A percentile compares a stretch with the other conserved stretches of the same genome.
Conservation (phyloP, 2,113 vertebrate species). For the Pseudopodoces humilis region DNA sequence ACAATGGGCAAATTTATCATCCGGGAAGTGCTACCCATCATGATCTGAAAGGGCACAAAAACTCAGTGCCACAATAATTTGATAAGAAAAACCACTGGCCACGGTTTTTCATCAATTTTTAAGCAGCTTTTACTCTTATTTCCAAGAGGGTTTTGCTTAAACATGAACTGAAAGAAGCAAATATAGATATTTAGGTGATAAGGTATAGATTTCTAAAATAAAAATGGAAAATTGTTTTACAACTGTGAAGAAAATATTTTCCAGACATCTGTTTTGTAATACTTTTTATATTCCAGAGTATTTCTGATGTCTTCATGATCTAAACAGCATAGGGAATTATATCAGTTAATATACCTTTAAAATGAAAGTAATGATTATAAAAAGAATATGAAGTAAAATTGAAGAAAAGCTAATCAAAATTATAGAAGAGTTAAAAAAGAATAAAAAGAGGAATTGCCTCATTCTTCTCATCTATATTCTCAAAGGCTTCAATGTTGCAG, state of each 20-base stretch:
- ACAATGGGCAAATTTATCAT: neutral
- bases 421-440: neutral
- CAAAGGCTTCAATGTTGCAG: conserved; percentile 27
- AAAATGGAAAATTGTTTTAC: neutral
- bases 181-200: neutral
- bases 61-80: neutral
- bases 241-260: neutral
- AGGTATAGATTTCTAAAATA: neutral
- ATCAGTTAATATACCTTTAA: neutral
- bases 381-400: neutral
- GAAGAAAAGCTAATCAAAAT: neutral
- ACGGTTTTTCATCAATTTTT: neutral
- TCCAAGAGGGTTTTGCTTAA: neutral
- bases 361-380: neutral
- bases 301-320: neutral
- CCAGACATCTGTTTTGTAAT: neutral
- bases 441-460: neutral
- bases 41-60: neutral
- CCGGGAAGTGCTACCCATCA: neutral
- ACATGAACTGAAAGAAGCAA: neutral
- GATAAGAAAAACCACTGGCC: neutral
- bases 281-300: neutral
- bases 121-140: neutral
- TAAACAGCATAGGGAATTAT: neutral
- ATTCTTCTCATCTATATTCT: conserved; percentile 20